Base-by-base conservation (phyloP, 2,797 vertebrate species). In the Gymnoscopelus microlampas region DNA sequence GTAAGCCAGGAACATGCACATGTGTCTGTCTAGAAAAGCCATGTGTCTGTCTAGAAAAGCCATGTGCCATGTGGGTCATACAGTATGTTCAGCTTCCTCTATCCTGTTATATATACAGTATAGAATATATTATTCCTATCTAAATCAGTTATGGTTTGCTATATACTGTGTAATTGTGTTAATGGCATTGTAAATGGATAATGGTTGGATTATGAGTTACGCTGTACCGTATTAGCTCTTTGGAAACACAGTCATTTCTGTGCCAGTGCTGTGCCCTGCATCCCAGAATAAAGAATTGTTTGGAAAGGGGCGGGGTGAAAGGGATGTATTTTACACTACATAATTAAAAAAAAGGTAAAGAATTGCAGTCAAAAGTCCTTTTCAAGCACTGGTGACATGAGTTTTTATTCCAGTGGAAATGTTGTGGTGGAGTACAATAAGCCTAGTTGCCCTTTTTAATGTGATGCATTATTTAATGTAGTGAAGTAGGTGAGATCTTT, bases 1-100 rank as follows among this genome's bases (percentile, higher is more conserved):
- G 62, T 90, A 86, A 90, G 86, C 89, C 88, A 76, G 75, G 84
- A 90, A 89, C 82, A 76, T 80, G 82, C 23, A 60, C 77, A 78
- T 86, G 84, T 86, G 76, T 69, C 3, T 5, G 64, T 66, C 39
- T 59, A 70, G 65, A 58, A 65, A 3, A 9, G 26, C 78, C 77
- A 78, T 86, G 84, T 86, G 75, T 69, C 3, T 5, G 66, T 65
- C 39, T 58, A 70, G 65, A 55, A 70, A 79, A 39, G 11, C 13
- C 58, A 35, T 80, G 60, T 19, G 63, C 68, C 83, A 78, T 80
- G 78, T 74, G 80, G 58, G 62, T 82, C 61, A 60, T n/a, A 58
- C 58, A 48, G 60, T 19, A 58, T 59, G 39, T 23, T 60, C 68
- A 12, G 19, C 61, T 24, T 50, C 47, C 13, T 35, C 39, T 11